Evolutionary conservation across 2,888 invertebrate species (phyloP), one percentile per base, ranked within the genome.

Genomic region (Polydrusus tereticollis): DNA sequence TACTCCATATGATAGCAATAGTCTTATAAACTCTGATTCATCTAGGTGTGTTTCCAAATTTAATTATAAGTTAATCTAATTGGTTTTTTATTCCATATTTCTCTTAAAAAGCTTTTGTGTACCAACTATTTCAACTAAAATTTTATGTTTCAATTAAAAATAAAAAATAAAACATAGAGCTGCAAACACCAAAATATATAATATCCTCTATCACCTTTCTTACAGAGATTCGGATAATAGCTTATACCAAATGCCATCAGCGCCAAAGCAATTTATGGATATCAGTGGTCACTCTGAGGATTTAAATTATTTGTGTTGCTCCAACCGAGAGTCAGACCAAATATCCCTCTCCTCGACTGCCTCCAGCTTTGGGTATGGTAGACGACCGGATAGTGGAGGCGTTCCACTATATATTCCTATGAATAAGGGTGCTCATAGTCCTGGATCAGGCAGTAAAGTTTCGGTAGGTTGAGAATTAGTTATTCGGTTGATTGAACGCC

Each of bases 321-420:
- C 86, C 58, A 85, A 85, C 73, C 85, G 89, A 73, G 90, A 90
- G 79, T 86, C 87, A 33, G 90, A 90, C 80, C 89, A 89, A 82
- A 87, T 90, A 80, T 90, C 90, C 82, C 85, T 90, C 73, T 89
- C 89, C 43, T 89, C 89, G 10, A 87, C 87, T 2, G 88, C 89
- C 16, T 90, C 90, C 63, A 90, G 90, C 81, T 86, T 88, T 69
- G 88, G 88, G 65, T 83, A 85, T 77, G 87, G 88, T 45, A 86
- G 87, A 80, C 82, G 88, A 75, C 87, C 87, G 12, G 86, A 86
- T 76, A 87, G 86, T 78, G 84, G 83, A 1, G 85, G 86, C 1
- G 80, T 82, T 29, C 83, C 85, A 50, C 87, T 89, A 79, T 90
- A 90, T 82, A 86, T 89, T 80, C 89, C 90, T 7, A 90, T 90